Evolutionary conservation across 2,797 vertebrate genomes (phyloP).

Genomic region (Paedocypris micromegethes): DNA sequence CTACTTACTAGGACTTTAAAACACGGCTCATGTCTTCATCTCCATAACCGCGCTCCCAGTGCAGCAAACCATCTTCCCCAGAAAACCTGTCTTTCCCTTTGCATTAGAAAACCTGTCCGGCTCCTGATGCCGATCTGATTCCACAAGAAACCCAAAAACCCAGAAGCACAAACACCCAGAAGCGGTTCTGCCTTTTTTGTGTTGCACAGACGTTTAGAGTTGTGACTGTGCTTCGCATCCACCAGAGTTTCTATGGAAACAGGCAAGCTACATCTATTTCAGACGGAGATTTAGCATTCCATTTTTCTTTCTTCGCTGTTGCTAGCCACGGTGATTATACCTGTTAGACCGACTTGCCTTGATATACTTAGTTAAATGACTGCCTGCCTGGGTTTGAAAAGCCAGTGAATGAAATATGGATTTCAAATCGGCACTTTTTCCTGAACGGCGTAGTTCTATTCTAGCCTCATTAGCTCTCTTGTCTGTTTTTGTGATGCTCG

Average conservation of each 20-base stretch:
- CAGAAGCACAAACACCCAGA: conserved; percentile 29
- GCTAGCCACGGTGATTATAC: conserved; percentile 57
- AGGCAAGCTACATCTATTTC: conserved; percentile 64
- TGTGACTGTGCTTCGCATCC: conserved; percentile 54
- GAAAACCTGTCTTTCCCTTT: background rate
- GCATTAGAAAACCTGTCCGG: conserved; percentile 16
- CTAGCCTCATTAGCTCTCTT: conserved; percentile 10
- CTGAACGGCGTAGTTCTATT: conserved; percentile 11
- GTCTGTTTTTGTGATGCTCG: conserved; percentile 4
- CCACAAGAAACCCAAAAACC: conserved; percentile 19
- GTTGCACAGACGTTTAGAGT: conserved; percentile 58
- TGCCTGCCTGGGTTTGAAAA: conserved; percentile 22
- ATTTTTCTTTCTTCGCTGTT: conserved; percentile 51
- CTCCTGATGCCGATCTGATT: conserved; percentile 7
- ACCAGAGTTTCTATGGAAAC: conserved; percentile 65
- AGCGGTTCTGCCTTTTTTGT: conserved; percentile 30
- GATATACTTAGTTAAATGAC: conserved; percentile 40
- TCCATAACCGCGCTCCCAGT: no score
- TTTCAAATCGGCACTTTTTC: conserved; percentile 22
- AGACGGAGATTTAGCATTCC: conserved; percentile 52
- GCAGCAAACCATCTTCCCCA: no score
- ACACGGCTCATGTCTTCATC: no score
- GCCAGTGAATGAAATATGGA: conserved; percentile 18
- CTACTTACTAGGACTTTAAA: no score
- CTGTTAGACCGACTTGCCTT: conserved; percentile 48